Conservation (phyloP, 2,797 vertebrate species). For the Phoxinus dragarum region DNA sequence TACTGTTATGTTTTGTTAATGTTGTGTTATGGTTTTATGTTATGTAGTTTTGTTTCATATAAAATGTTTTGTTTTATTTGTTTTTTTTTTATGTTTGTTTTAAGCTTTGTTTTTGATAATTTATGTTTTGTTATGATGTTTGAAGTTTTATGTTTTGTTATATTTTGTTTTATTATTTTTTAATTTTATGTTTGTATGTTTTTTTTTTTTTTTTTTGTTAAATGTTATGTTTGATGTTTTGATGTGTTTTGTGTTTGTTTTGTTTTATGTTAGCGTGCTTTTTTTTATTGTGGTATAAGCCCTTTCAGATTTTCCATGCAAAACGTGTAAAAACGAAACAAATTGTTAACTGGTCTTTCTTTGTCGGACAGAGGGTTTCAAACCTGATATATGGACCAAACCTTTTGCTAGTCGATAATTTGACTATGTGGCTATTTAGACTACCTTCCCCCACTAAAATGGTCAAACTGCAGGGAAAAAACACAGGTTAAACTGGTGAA, state of each 20-base stretch:
- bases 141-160: not conserved
- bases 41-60: not conserved
- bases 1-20: not conserved
- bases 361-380: not conserved
- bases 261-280: not conserved
- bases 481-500: constrained; percentile 5
- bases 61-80: not conserved
- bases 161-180: not conserved
- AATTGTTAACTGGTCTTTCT: not conserved
- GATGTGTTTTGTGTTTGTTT: not conserved
- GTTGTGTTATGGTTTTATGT: not conserved
- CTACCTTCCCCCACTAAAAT: not conserved
- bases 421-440: not conserved
- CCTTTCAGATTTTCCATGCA: not conserved
- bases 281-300: too few relatives aligned
- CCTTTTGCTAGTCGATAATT: not conserved
- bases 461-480: not conserved
- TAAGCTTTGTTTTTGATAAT: not conserved
- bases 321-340: not conserved
- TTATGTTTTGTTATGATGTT: not conserved
- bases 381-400: not conserved
- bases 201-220: not conserved
- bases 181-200: not conserved
- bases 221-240: not conserved
- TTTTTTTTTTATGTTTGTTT: not conserved